These are phyloP conservation scores for Odobenus rosmarus DNA, from an alignment of 2,113 vertebrate genomes.

Conservation along the genomic window DNA sequence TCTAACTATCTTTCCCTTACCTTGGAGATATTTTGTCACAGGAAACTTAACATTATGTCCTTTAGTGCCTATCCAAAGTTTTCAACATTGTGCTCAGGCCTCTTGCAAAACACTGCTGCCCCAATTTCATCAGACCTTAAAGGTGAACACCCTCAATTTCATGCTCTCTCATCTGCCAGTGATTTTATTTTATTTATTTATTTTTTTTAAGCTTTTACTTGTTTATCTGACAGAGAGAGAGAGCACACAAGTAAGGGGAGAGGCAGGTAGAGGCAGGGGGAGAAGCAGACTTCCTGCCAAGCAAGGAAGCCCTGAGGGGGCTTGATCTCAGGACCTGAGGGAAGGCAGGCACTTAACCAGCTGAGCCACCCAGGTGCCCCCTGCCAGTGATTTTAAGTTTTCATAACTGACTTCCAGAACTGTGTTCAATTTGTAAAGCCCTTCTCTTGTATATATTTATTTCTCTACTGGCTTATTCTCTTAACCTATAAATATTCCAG, in stretches of 20 bases:
- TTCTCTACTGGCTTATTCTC: neutral
- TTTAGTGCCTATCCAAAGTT: neutral
- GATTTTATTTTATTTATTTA: neutral
- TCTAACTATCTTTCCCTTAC: neutral
- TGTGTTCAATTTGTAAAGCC: neutral
- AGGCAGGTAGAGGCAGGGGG: neutral
- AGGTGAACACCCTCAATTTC: neutral
- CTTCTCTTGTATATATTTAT: neutral
- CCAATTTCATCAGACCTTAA: too few species aligned
- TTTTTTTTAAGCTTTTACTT: neutral
- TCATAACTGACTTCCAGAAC: neutral
- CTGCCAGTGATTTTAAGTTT: neutral
- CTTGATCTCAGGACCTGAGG: neutral
- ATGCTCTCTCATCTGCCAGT: too few species aligned
- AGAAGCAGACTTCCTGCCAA: neutral
- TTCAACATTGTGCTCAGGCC: neutral
- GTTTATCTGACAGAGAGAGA: neutral
- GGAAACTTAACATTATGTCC: neutral
- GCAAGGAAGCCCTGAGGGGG: too few species aligned
- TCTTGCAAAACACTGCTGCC: neutral
- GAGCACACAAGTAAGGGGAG: neutral
- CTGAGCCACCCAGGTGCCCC: neutral
- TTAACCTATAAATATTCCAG: neutral
- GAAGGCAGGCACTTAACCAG: neutral
- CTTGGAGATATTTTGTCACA: neutral